Percentiles rank a stretch among this genome's conserved stretches.
These are phyloP conservation scores for Turritopsis dohrnii DNA, from an alignment of 30 jellyfish, hydroid and myxozoan genomes.

Conservation along the genomic window DNA sequence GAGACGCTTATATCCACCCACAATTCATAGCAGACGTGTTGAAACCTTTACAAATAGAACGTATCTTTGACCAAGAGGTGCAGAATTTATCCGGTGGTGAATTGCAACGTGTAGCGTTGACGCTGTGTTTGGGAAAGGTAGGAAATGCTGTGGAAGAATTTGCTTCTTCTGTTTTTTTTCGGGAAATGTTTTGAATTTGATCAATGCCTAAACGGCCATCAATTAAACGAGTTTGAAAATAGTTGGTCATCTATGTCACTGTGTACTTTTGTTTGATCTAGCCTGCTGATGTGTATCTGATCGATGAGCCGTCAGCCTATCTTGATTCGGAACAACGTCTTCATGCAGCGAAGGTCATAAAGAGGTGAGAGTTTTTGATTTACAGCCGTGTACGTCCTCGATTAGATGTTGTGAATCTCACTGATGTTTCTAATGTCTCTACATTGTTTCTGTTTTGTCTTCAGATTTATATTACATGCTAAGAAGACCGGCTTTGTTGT, in stretches of 20 bases:
- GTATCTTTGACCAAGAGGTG: slow-evolving; percentile 88
- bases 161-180: background rate
- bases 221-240: too few species aligned
- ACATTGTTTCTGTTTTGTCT: background rate
- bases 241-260: too few species aligned
- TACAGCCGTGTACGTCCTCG: background rate
- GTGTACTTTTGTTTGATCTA: slow-evolving; percentile 12
- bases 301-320: slow-evolving; percentile 98
- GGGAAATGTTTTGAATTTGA: background rate
- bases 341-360: slow-evolving; percentile 97
- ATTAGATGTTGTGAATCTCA: background rate
- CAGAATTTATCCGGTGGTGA: slow-evolving; percentile 99
- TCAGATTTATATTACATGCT: slow-evolving; percentile 88
- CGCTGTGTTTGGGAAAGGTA: slow-evolving; percentile 97
- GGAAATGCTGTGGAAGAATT: background rate
- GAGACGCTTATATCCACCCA: slow-evolving; percentile 91
- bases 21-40: slow-evolving; percentile 96
- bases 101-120: slow-evolving; percentile 93
- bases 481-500: slow-evolving; percentile 98
- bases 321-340: slow-evolving; percentile 99
- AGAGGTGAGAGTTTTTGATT: slow-evolving; percentile 55
- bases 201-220: too few species aligned
- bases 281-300: slow-evolving; percentile 98
- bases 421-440: background rate
- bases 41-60: slow-evolving; percentile 84